Evolutionary conservation across 2,888 invertebrate genomes (phyloP), one percentile per base, ranked within the genome.

Genomic region (Cephus spinipes): DNA sequence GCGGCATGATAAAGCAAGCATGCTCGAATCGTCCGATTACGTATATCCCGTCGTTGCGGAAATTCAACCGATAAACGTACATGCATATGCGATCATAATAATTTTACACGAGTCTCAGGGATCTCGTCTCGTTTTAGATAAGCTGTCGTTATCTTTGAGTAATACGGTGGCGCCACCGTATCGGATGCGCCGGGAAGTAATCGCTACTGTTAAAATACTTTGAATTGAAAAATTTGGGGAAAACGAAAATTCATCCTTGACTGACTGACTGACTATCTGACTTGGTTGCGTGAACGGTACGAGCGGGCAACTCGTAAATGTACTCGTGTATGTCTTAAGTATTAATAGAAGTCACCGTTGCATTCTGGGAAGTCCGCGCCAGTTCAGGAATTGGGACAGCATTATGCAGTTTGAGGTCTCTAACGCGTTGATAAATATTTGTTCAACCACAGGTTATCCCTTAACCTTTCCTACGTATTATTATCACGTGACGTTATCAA

Each of bases 381-480:
- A 73, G 77, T 79, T 79, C 85, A 81, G 81, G 82, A 85, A 85
- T 85, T 82, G 81, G 85, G 84, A 80, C 86, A 84, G 40, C 6
- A 55, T 2, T 23, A 55, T 23, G 40, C 40, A 55, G 40, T 55
- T 55, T 23, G 40, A 9, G 15, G 40, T 55, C 23, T 55, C 23
- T 6, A 55, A 55, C 1, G 40, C 2, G 23, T 55, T 23, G 40
- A 55, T 55, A 55, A 55, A 55, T 55, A 55, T 55, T 55, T 23
- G 40, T 55, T 9, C 9, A 55, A 55, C 40, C 2, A 9, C 6
- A 23, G 4, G 36, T 36, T 36, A 12, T 35, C 12, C 12, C 35
- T 35, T 35, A 35, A 35, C 35, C 35, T 35, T 35, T 35, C 12
- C 12, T 3, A 12, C 35, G 35, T 35, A 11, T 35, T 12, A 35